Base-by-base conservation (phyloP, 2,113 vertebrate genomes). In the Lonchura striata region DNA sequence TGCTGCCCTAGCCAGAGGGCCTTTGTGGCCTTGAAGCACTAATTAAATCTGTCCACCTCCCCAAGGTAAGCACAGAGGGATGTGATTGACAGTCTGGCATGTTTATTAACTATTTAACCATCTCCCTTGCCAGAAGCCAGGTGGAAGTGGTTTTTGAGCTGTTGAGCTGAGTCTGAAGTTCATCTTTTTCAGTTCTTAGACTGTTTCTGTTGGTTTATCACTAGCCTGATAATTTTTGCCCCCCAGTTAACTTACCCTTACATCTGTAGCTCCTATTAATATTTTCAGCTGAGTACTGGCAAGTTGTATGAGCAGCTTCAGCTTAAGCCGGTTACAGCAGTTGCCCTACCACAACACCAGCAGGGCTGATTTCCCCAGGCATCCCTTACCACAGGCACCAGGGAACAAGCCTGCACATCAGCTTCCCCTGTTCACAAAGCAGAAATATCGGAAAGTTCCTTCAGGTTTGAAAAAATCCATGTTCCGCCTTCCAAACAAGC, bases 31-130 rank as follows among this genome's bases (percentile, higher is more conserved):
- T 89, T 69, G 87, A 82, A 89, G 74, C 84, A 63, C 70, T 91
- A 72, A 91, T 76, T 90, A 94, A 94, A 72, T 87, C 77, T 92
- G 92, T 56, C 91, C 66, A 3, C 47, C 66, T 72, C 78, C 87
- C 75, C 70, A 50, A 31, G 84, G 87, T 72, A 50, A 85, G 65
- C 31, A 56, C 60, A 46, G 69, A 72, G 75, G 19, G 44, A 52
- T n/a, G 57, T 24, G 83, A 44, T 4, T 56, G 94, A 80, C 28
- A 35, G 86, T n/a, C 49, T 69, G 74, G 61, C 66, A 33, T 1
- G 1, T 85, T 76, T 80, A 76, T 82, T 78, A 78, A 69, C 60
- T 76, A 47, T 49, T 57, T 79, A 82, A 49, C 37, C 42, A 47
- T 65, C 1, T 69, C 0, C 0, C 50, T 65, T 63, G 50, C 57